Conservation (phyloP, 1,140 invertebrate genomes). For the Idris sp. region DNA sequence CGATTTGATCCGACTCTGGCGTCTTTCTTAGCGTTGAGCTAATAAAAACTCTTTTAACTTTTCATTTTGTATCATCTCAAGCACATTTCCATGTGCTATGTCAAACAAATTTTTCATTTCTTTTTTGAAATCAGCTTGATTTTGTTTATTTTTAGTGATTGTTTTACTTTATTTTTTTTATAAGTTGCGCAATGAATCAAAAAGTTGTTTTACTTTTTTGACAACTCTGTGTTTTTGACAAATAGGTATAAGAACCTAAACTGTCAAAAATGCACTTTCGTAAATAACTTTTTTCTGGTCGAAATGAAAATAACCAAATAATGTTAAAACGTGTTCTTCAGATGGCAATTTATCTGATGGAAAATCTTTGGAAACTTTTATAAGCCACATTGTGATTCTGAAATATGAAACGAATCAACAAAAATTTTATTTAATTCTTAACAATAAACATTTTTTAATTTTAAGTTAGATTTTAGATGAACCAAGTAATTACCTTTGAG, state of each 20-base stretch:
- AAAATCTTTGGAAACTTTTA: background rate
- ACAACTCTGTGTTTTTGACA: slow-evolving; percentile 12
- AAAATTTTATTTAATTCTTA: too few relatives aligned
- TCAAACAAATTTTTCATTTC: slow-evolving; percentile 11
- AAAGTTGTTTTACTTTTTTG: slow-evolving; percentile 4
- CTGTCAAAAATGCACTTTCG: slow-evolving; percentile 8
- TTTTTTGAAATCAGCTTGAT: slow-evolving; percentile 3
- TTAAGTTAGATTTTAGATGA: too few relatives aligned
- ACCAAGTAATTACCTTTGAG: too few relatives aligned
- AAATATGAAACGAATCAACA: too few relatives aligned
- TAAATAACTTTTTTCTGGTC: slow-evolving; percentile 2
- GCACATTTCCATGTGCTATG: slow-evolving; percentile 5
- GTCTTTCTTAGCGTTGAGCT: slow-evolving; percentile 6
- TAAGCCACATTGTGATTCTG: slow-evolving; percentile 4
- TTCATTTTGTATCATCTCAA: background rate
- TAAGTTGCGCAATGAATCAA: slow-evolving; percentile 1
- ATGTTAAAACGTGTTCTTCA: slow-evolving; percentile 8
- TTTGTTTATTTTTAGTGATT: slow-evolving; percentile 4
- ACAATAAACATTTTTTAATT: too few relatives aligned
- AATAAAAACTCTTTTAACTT: slow-evolving; percentile 12
- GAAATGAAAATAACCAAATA: slow-evolving; percentile 10
- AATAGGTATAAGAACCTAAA: slow-evolving; percentile 6
- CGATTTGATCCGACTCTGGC: background rate
- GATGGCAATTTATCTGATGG: slow-evolving; percentile 4
- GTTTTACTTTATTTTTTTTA: slow-evolving; percentile 14